A percentile compares a stretch with the other conserved stretches of the same genome.
Evolutionary conservation across 2,888 invertebrate genomes (phyloP).

Genomic region (Pedicia rivosa): DNA sequence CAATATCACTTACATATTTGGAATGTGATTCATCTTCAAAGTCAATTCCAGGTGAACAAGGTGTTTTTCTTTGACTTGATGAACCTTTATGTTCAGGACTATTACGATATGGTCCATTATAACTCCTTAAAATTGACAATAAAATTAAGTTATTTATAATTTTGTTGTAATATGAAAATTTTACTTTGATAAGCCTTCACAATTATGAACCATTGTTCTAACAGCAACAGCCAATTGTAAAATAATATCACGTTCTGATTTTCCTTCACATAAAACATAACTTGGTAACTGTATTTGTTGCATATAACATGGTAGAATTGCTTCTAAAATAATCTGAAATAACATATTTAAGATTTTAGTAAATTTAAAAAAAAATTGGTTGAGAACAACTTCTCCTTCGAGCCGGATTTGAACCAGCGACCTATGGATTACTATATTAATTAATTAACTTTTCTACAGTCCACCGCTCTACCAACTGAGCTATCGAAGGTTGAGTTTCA

Average conservation of each 20-base stretch:
- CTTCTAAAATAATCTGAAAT: slow-evolving; percentile 79
- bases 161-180: slow-evolving; percentile 17
- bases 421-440: slow-evolving; percentile 36
- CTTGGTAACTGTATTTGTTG: slow-evolving; percentile 82
- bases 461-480: slow-evolving; percentile 23
- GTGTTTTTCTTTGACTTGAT: slow-evolving; percentile 64
- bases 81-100: slow-evolving; percentile 88
- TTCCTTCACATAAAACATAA: slow-evolving; percentile 70
- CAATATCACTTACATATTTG: slow-evolving; percentile 67
- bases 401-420: slow-evolving; percentile 54
- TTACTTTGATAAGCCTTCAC: slow-evolving; percentile 92
- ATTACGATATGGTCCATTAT: slow-evolving; percentile 84
- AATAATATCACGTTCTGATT: slow-evolving; percentile 86
- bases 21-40: slow-evolving; percentile 78
- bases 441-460: slow-evolving; percentile 19
- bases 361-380: neutral
- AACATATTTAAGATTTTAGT: neutral
- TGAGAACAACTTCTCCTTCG: too few relatives aligned
- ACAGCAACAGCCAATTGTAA: slow-evolving; percentile 87
- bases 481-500: slow-evolving; percentile 20
- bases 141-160: neutral
- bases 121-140: slow-evolving; percentile 42
- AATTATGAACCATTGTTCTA: slow-evolving; percentile 89
- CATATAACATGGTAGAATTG: slow-evolving; percentile 89
- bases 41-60: slow-evolving; percentile 69